A percentile compares a stretch with the other conserved stretches of the same genome.
Evolutionary conservation across 2,113 vertebrate genomes (phyloP).

Genomic region (Falcunculus frontatus): DNA sequence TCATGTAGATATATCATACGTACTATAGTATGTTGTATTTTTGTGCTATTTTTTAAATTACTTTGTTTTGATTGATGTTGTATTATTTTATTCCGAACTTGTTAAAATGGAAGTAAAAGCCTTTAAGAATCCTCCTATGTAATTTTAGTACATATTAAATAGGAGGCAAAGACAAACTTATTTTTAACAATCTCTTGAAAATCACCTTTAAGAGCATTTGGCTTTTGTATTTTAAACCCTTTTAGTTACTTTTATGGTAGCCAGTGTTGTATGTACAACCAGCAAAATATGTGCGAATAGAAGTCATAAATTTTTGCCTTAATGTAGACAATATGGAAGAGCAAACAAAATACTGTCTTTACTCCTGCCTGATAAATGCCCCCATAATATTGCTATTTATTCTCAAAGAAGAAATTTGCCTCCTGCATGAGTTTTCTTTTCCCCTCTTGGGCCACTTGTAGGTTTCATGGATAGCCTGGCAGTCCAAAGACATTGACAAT

Average conservation of each 20-base stretch:
- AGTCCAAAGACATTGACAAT: neutral
- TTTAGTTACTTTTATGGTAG: neutral
- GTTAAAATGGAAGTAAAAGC: neutral
- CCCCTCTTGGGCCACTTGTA: neutral
- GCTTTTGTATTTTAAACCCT: neutral
- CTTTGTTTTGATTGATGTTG: neutral
- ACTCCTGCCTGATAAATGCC: neutral
- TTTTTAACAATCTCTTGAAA: neutral
- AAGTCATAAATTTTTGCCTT: neutral
- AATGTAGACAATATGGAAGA: neutral
- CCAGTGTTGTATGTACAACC: neutral
- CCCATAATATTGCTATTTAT: neutral
- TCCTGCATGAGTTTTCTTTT: neutral
- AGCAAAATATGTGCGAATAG: neutral
- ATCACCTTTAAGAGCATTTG: neutral
- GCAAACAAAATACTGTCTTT: neutral
- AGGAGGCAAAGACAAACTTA: neutral
- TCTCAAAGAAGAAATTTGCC: neutral
- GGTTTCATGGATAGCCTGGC: neutral
- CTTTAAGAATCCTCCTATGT: neutral
- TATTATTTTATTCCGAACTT: neutral
- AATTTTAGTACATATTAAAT: neutral
- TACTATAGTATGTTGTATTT: neutral
- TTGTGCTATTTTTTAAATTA: neutral
- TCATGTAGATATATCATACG: fast-evolving